A percentile compares a stretch with the other conserved stretches of the same genome.
phyloP scores from a whole-genome alignment of 2,888 invertebrate genomes.

The Leuctra nigra region DNA sequence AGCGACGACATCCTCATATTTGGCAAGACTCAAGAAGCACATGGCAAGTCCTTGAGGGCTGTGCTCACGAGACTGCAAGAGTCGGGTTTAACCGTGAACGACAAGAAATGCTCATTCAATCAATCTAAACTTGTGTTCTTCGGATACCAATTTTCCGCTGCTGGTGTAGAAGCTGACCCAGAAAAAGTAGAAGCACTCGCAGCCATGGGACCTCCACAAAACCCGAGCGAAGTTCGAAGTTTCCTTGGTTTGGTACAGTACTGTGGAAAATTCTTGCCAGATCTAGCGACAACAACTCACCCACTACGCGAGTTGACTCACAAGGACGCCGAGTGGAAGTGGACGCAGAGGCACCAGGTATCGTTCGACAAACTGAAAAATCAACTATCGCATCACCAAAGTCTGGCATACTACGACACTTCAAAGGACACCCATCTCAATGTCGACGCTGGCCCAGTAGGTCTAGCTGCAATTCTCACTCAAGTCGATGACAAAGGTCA shows the following conservation, averaged over 20 bases:
- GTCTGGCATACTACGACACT: neutral
- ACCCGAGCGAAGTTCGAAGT: neutral
- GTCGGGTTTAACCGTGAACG: neutral
- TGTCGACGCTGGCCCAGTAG: neutral
- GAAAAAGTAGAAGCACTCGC: neutral
- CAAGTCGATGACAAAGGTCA: neutral
- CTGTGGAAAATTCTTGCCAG: neutral
- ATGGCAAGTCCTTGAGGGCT: neutral
- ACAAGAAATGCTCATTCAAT: constrained; percentile 1
- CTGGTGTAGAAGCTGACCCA: neutral
- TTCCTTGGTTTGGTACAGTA: neutral
- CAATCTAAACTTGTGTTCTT: constrained; percentile 8
- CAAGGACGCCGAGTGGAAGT: neutral
- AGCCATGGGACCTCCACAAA: neutral
- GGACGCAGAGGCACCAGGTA: neutral
- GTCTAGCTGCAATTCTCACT: neutral
- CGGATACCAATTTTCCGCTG: neutral
- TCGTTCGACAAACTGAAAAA: neutral
- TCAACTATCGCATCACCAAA: neutral
- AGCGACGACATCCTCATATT: constrained; percentile 4
- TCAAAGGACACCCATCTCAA: neutral
- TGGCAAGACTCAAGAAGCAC: neutral
- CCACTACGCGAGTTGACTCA: neutral
- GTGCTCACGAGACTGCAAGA: neutral
- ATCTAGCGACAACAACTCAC: neutral